A percentile compares a stretch with the other conserved stretches of the same genome.
Conservation (phyloP, 2,888 invertebrate species). For the Lysandra coridon region DNA sequence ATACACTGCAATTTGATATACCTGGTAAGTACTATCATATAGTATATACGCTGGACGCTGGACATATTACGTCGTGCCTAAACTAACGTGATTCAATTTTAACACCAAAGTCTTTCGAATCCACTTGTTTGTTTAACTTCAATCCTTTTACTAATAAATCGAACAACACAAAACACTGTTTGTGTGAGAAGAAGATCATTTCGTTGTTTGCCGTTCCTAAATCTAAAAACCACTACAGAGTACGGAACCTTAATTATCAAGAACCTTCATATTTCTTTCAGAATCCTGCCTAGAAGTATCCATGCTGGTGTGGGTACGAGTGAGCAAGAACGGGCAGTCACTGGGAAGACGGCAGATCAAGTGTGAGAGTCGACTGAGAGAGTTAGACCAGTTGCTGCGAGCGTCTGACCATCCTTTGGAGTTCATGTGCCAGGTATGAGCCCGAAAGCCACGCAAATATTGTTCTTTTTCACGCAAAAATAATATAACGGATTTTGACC, state of each 20-base stretch:
- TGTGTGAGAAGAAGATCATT: too few relatives aligned
- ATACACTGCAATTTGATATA: conserved; percentile 90
- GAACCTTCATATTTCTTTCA: conserved; percentile 45
- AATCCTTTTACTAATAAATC: too few relatives aligned
- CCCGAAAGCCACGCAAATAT: too few relatives aligned
- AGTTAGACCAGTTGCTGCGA: conserved; percentile 89
- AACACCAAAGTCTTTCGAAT: too few relatives aligned
- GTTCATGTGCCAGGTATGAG: conserved; percentile 90
- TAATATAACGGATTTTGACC: too few relatives aligned
- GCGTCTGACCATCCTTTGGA: conserved; percentile 90
- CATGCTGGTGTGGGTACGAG: conserved; percentile 89
- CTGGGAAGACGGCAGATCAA: conserved; percentile 92
- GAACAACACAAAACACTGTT: too few relatives aligned
- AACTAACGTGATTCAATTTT: too few relatives aligned
- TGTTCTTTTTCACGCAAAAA: too few relatives aligned
- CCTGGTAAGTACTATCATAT: conserved; percentile 74
- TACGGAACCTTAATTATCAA: neutral
- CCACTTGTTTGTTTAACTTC: too few relatives aligned
- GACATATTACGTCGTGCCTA: neutral
- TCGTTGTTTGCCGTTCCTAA: too few relatives aligned
- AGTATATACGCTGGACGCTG: neutral
- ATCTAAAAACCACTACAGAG: too few relatives aligned
- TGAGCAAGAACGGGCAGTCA: conserved; percentile 89
- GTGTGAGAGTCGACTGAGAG: conserved; percentile 91
- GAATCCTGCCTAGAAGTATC: conserved; percentile 91